Percentiles rank a stretch among this genome's conserved stretches.
Evolutionary conservation across 2,888 invertebrate genomes (phyloP).

Genomic region (Andrena minutula): DNA sequence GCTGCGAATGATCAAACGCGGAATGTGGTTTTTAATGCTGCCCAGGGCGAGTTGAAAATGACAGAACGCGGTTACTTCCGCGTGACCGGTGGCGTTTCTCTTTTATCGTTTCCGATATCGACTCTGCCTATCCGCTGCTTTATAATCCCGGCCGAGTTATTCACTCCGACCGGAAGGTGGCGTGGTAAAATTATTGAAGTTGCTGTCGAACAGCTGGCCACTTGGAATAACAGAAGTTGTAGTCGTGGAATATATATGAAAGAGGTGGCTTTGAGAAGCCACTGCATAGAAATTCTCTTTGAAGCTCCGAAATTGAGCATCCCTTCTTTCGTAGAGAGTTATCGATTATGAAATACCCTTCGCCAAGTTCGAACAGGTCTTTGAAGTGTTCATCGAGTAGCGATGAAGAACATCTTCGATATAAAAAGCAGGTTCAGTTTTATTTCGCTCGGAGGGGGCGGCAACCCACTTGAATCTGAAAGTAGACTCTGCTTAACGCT

Average conservation of each 20-base stretch:
- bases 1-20: not conserved
- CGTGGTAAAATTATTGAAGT: not conserved
- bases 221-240: constrained; percentile 10
- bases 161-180: not conserved
- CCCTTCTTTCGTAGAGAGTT: not conserved
- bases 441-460: constrained; percentile 36
- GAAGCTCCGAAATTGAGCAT: not conserved
- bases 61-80: not conserved
- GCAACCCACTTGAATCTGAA: constrained; percentile 45
- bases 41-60: not conserved
- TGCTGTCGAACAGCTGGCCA: not conserved
- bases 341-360: constrained; percentile 2
- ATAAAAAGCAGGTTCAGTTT: constrained; percentile 38
- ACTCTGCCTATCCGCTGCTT: not conserved
- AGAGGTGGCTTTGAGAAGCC: not conserved
- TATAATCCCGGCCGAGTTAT: not conserved
- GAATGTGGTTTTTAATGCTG: constrained; percentile 16
- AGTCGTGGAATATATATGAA: not conserved
- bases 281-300: constrained; percentile 14
- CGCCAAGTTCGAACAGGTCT: constrained; percentile 19
- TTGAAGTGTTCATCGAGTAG: constrained; percentile 24
- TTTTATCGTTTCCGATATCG: not conserved
- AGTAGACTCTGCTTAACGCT: constrained; percentile 54
- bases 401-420: constrained; percentile 35
- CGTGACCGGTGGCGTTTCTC: not conserved